These are phyloP conservation scores for Chlorodrepanis virens DNA, from an alignment of 2,113 vertebrate genomes.

Conservation along the genomic window DNA sequence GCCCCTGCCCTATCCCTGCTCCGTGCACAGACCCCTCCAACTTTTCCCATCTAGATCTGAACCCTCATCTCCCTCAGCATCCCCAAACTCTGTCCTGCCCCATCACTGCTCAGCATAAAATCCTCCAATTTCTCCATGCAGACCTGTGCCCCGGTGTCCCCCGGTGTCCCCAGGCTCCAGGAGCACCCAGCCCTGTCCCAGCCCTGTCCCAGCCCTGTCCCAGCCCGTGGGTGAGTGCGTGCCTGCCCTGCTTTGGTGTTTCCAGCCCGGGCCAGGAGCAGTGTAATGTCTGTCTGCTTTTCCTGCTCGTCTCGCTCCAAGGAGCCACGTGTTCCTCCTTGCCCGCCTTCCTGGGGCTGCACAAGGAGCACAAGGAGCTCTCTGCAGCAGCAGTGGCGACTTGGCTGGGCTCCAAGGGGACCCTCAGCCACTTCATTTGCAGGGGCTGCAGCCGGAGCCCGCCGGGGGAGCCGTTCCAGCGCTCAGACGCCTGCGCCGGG, in stretches of 20 bases:
- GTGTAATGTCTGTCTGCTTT: conserved; percentile 30
- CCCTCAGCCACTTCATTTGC: conserved; percentile 47
- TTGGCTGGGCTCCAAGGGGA: conserved; percentile 26
- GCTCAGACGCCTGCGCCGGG: conserved; percentile 17
- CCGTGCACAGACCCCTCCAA: too few species aligned
- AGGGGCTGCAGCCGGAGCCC: background rate
- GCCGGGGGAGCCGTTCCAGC: conserved; percentile 21
- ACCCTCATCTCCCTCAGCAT: too few species aligned
- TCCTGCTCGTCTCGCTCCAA: background rate
- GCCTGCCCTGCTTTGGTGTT: background rate
- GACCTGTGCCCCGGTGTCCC: too few species aligned
- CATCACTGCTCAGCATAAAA: background rate
- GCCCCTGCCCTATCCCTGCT: too few species aligned
- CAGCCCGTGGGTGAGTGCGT: background rate
- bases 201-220: accelerated
- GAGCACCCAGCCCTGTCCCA: accelerated
- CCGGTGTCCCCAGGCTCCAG: background rate
- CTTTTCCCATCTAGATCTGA: too few species aligned
- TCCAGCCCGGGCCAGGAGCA: background rate
- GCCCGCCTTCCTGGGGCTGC: background rate
- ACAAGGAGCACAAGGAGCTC: background rate
- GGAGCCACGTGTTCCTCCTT: background rate
- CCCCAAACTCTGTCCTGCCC: too few species aligned
- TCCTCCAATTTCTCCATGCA: too few species aligned
- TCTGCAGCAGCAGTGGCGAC: background rate